Conservation (phyloP, 2,113 vertebrate genomes). For the Chauna torquata region DNA sequence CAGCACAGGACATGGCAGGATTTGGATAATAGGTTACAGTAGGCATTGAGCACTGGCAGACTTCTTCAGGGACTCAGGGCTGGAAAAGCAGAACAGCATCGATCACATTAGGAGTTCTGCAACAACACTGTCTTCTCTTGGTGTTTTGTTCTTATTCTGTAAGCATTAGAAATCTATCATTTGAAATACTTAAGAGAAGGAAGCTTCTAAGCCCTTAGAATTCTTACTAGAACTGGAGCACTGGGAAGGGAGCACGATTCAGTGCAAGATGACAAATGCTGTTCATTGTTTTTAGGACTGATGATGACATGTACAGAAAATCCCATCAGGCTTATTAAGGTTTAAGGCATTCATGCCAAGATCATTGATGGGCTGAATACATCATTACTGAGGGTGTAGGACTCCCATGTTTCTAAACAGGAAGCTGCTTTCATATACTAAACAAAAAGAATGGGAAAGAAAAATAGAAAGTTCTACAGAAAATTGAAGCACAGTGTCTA, state of each 20-base stretch:
- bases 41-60: background rate
- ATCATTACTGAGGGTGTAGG: constrained; percentile 61
- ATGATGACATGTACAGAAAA: constrained; percentile 45
- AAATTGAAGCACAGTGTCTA: constrained; percentile 33
- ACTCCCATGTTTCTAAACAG: constrained; percentile 60
- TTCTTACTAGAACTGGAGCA: background rate
- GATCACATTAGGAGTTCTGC: background rate
- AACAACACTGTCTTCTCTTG: background rate
- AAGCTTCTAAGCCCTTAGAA: background rate
- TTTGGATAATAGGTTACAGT: background rate
- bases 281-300: constrained; percentile 19
- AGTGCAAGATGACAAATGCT: background rate
- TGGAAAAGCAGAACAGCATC: background rate
- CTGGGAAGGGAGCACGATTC: background rate
- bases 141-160: background rate
- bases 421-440: constrained; percentile 41
- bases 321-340: constrained; percentile 35
- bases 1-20: background rate
- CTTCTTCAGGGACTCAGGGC: background rate
- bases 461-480: constrained; percentile 59
- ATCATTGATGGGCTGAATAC: constrained; percentile 54
- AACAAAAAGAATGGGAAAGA: constrained; percentile 59
- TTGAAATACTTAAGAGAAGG: background rate
- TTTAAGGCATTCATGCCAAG: constrained; percentile 43
- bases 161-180: background rate